These are phyloP conservation scores for Clavelina lepadiformis DNA, from an alignment of 23 tunicate genomes.

Conservation along the genomic window DNA sequence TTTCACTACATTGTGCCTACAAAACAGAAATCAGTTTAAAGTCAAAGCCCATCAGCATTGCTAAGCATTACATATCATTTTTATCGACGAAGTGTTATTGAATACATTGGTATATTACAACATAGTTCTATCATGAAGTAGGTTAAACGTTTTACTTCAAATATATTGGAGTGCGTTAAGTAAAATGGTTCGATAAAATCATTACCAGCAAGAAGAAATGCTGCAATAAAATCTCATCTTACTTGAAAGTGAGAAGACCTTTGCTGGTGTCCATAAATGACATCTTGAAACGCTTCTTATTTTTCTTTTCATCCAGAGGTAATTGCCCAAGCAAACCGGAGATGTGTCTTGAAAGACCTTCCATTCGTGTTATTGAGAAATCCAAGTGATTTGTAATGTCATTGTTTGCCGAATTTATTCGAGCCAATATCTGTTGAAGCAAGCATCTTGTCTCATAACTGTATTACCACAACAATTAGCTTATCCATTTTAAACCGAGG, in stretches of 20 bases:
- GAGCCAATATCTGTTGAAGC: conserved; percentile 16
- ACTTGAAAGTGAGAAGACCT: background rate
- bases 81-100: too few species aligned
- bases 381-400: conserved; percentile 17
- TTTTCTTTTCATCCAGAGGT: background rate
- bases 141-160: background rate
- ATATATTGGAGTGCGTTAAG: background rate
- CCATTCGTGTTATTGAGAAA: conserved; percentile 3
- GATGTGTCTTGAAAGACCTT: conserved; percentile 1
- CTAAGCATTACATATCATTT: too few species aligned
- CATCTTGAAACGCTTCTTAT: background rate
- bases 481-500: too few species aligned
- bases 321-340: conserved; percentile 25
- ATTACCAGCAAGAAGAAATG: background rate
- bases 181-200: background rate
- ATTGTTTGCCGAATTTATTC: background rate
- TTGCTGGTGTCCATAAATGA: background rate
- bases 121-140: background rate
- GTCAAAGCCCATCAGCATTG: too few species aligned
- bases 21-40: background rate
- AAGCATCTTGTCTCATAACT: background rate
- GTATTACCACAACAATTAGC: too few species aligned
- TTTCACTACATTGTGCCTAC: conserved; percentile 22
- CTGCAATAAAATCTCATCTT: background rate
- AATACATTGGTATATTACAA: too few species aligned